phyloP scores from a whole-genome alignment of 2,888 invertebrate genomes.

The Pemphredon lugubris region DNA sequence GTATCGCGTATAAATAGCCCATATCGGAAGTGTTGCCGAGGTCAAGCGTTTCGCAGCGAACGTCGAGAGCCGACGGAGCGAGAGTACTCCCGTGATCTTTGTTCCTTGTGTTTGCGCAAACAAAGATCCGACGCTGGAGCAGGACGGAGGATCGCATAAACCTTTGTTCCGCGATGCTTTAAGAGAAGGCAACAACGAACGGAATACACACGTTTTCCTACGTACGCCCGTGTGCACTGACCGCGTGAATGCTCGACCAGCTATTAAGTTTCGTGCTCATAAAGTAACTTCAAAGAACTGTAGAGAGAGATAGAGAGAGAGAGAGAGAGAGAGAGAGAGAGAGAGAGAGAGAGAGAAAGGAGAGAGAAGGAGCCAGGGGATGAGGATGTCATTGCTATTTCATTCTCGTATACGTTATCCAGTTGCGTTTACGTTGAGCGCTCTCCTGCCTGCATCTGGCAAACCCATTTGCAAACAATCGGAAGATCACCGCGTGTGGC shows the following conservation, averaged over 20 bases:
- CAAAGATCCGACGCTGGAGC: slow-evolving; percentile 38
- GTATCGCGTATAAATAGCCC: slow-evolving; percentile 42
- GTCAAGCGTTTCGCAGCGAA: slow-evolving; percentile 43
- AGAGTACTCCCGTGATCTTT: slow-evolving; percentile 30
- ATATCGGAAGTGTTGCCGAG: slow-evolving; percentile 36
- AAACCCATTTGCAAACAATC: too few species aligned
- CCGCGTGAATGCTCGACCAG: slow-evolving; percentile 32
- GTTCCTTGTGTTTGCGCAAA: slow-evolving; percentile 21
- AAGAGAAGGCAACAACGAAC: slow-evolving; percentile 17
- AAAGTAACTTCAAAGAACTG: slow-evolving; percentile 1
- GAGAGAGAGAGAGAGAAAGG: too few species aligned
- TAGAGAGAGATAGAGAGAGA: not conserved
- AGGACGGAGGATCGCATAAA: too few species aligned
- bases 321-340: too few species aligned
- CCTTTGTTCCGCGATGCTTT: slow-evolving; percentile 41
- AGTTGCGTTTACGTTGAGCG: too few species aligned
- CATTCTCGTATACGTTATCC: too few species aligned
- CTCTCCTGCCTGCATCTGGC: too few species aligned
- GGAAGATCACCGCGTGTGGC: too few species aligned
- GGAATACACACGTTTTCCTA: not conserved
- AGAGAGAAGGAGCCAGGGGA: too few species aligned
- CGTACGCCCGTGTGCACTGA: slow-evolving; percentile 8
- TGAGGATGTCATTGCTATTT: too few species aligned
- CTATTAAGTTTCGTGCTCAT: slow-evolving; percentile 6
- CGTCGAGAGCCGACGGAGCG: slow-evolving; percentile 16